phyloP scores from a whole-genome alignment of 2,113 vertebrate species.

The Sorex araneus region DNA sequence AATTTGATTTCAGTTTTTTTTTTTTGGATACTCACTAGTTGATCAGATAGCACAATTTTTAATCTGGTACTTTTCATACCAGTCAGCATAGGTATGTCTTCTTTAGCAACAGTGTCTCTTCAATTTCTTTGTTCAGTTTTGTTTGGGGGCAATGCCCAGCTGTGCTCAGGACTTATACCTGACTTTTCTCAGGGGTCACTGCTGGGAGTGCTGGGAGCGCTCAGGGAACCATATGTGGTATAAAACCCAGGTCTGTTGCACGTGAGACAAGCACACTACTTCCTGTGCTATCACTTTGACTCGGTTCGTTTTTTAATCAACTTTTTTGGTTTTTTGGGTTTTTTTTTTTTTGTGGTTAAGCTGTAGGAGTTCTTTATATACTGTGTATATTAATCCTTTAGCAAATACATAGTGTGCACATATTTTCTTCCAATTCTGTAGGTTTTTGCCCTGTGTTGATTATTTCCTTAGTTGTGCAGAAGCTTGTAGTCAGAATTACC shows the following conservation, averaged over 20 bases:
- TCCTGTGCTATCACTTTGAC: not conserved
- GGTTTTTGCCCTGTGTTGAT: not conserved
- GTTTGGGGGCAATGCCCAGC: not conserved
- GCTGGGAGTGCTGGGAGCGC: too few species aligned
- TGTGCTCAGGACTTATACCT: too few species aligned
- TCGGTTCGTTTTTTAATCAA: not conserved
- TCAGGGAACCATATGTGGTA: too few species aligned
- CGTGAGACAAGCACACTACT: not conserved
- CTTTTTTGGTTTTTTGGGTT: not conserved
- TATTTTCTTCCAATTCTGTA: not conserved
- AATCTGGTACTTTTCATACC: not conserved
- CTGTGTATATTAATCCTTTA: conserved; percentile 9
- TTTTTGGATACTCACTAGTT: conserved; percentile 24
- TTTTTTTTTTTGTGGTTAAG: not conserved
- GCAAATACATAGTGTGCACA: not conserved
- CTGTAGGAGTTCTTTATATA: not conserved
- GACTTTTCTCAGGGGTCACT: too few species aligned
- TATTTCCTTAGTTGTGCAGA: not conserved
- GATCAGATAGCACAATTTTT: conserved; percentile 19
- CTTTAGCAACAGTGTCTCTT: not conserved
- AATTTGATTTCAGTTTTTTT: conserved; percentile 2
- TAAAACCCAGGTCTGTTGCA: too few species aligned
- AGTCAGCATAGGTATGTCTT: not conserved
- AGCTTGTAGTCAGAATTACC: not conserved
- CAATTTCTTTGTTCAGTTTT: not conserved